Percentiles rank a stretch among this genome's conserved stretches.
Conservation (phyloP, 2,113 vertebrate species). For the Misgurnus anguillicaudatus region DNA sequence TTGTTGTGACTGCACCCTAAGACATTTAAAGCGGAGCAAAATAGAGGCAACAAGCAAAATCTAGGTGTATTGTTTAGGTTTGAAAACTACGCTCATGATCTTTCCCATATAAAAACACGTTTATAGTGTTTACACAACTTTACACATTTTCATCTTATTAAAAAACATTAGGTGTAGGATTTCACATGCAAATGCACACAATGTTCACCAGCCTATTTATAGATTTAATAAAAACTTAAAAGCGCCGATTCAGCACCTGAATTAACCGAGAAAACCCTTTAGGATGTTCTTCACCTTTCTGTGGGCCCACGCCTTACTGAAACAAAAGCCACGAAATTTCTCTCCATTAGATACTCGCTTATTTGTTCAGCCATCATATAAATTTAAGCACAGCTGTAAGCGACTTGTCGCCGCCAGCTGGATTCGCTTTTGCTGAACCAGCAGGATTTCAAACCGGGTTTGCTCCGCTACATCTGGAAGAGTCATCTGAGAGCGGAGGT, state of each 20-base stretch:
- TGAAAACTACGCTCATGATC: background rate
- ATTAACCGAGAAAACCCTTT: background rate
- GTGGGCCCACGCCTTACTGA: constrained; percentile 55
- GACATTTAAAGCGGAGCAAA: too few relatives aligned
- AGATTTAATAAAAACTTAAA: background rate
- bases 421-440: constrained; percentile 87
- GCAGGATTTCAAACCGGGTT: constrained; percentile 84
- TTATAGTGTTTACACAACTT: too few relatives aligned
- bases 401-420: constrained; percentile 81
- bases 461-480: constrained; percentile 92
- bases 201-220: background rate
- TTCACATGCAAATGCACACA: background rate
- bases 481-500: constrained; percentile 86
- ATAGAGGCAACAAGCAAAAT: too few relatives aligned
- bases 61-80: too few relatives aligned
- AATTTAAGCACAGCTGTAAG: constrained; percentile 96
- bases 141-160: background rate
- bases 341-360: constrained; percentile 90
- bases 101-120: too few relatives aligned
- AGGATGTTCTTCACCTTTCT: background rate
- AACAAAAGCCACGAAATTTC: constrained; percentile 81
- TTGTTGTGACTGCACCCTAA: too few relatives aligned
- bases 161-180: background rate
- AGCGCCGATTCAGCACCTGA: background rate
- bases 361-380: constrained; percentile 96